Evolutionary conservation across 1,140 invertebrate species (phyloP).

Genomic region (Mamestra configurata): DNA sequence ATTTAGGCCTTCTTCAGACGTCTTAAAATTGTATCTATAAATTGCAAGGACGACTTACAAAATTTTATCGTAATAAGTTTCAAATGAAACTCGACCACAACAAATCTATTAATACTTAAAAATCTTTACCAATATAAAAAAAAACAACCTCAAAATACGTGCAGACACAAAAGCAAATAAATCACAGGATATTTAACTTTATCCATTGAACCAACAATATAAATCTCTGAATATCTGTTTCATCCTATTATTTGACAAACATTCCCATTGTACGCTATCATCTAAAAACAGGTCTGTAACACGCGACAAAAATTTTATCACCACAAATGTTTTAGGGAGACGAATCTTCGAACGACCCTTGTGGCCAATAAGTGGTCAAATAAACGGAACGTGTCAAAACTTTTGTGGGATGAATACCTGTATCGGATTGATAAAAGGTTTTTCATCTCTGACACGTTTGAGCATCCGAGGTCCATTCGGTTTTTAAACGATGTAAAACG

Average conservation of each 20-base stretch:
- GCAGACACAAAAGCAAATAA: slow-evolving; percentile 52
- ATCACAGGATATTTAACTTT: slow-evolving; percentile 49
- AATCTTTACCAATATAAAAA: not conserved
- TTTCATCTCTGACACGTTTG: slow-evolving; percentile 68
- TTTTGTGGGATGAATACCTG: slow-evolving; percentile 74
- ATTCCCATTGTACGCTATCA: slow-evolving; percentile 58
- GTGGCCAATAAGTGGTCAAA: slow-evolving; percentile 79
- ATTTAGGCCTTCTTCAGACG: slow-evolving; percentile 29
- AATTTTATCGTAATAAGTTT: too few relatives aligned
- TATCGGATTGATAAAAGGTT: slow-evolving; percentile 68
- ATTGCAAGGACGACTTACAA: too few relatives aligned
- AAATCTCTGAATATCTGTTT: slow-evolving; percentile 61
- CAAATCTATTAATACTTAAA: not conserved
- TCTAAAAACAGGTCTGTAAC: slow-evolving; percentile 66
- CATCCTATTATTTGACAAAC: slow-evolving; percentile 67
- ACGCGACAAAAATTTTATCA: slow-evolving; percentile 71
- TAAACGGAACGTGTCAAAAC: slow-evolving; percentile 77
- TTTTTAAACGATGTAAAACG: slow-evolving; percentile 67
- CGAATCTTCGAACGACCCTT: slow-evolving; percentile 70
- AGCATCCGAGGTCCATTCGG: slow-evolving; percentile 82
- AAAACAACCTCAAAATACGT: slow-evolving; percentile 34
- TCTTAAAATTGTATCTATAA: too few relatives aligned
- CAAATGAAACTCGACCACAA: not conserved
- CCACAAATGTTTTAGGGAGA: slow-evolving; percentile 75
- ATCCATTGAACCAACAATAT: slow-evolving; percentile 52